Percentiles rank a stretch among this genome's conserved stretches.
Conservation (phyloP, 2,888 invertebrate genomes). For the Oligia latruncula region DNA sequence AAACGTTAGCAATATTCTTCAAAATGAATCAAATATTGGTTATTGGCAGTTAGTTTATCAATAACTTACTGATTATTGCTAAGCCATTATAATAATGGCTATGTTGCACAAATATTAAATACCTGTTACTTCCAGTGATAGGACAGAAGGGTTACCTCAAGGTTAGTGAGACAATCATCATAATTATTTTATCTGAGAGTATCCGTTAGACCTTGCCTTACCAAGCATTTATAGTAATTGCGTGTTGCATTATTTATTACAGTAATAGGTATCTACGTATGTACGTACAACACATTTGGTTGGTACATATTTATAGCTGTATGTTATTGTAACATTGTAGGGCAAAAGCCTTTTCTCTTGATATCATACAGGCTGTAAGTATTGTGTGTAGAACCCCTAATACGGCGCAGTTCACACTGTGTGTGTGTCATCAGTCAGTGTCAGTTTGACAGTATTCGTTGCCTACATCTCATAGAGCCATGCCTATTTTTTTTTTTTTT, state of each 20-base stretch:
- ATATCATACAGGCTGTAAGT: neutral
- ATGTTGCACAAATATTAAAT: neutral
- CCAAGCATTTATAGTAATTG: neutral
- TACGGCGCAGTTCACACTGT: no score
- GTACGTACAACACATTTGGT: neutral
- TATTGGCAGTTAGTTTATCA: neutral
- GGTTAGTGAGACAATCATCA: conserved; percentile 11
- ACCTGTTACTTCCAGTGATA: conserved; percentile 13
- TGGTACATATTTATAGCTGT: no score
- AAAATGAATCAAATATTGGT: no score
- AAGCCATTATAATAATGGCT: no score
- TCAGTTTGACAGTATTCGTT: neutral
- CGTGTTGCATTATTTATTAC: conserved; percentile 1
- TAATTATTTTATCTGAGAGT: conserved; percentile 15
- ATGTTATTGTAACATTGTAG: no score
- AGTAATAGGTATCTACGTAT: neutral
- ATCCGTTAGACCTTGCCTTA: conserved; percentile 23
- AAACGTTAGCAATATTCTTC: no score
- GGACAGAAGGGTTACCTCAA: conserved; percentile 2
- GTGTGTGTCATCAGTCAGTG: neutral
- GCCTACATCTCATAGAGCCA: neutral
- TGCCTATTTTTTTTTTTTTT: neutral
- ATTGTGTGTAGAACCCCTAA: no score
- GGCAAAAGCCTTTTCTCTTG: neutral
- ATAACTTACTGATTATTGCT: neutral